These are phyloP conservation scores for Tapera naevia DNA, from an alignment of 2,797 vertebrate genomes.

Conservation along the genomic window DNA sequence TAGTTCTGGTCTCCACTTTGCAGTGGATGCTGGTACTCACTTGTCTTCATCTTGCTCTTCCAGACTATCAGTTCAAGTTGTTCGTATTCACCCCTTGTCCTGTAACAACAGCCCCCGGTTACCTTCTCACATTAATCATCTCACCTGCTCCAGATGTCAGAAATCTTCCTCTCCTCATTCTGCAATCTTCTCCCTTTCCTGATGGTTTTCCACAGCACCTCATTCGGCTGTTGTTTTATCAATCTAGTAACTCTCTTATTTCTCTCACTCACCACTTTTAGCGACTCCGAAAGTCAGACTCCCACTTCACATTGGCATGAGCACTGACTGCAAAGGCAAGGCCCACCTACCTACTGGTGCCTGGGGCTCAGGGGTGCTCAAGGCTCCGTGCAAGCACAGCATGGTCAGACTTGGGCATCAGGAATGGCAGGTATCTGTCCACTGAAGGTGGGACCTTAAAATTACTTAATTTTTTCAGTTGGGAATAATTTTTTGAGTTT, in stretches of 20 bases:
- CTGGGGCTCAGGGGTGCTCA: background rate
- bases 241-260: background rate
- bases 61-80: background rate
- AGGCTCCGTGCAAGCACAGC: background rate
- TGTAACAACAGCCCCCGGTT: background rate
- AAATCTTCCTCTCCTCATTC: background rate
- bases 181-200: background rate
- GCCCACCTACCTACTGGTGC: background rate
- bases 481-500: background rate
- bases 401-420: background rate
- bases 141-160: background rate
- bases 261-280: background rate
- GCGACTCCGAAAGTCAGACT: background rate
- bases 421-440: background rate
- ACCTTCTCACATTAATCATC: background rate
- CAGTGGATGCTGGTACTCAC: background rate
- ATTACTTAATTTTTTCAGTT: background rate
- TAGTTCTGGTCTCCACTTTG: background rate
- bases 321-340: background rate
- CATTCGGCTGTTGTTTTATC: background rate
- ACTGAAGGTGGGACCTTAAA: background rate
- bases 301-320: accelerated
- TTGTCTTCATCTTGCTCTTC: background rate
- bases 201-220: background rate
- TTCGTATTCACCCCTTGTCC: background rate